Conservation (phyloP, 2,888 invertebrate genomes). For the Atethmia centrago region DNA sequence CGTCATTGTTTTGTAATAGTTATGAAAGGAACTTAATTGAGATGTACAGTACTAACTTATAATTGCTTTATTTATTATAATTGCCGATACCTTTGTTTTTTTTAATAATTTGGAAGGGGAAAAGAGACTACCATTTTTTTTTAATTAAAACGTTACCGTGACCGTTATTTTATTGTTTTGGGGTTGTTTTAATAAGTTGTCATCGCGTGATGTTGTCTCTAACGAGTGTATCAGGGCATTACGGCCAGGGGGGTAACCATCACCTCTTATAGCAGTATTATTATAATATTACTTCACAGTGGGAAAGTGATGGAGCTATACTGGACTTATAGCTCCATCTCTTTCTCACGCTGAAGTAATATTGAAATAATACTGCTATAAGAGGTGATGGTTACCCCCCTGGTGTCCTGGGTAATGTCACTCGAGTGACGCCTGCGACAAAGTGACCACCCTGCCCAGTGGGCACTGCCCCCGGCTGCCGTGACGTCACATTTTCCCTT, state of each 20-base stretch:
- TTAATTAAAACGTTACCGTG: slow-evolving; percentile 12
- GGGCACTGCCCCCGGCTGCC: not conserved
- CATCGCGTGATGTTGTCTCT: slow-evolving; percentile 37
- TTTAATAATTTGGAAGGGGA: slow-evolving; percentile 40
- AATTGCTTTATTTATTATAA: slow-evolving; percentile 75
- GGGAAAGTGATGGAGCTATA: too few relatives aligned
- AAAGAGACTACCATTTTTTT: slow-evolving; percentile 7
- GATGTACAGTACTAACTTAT: slow-evolving; percentile 64
- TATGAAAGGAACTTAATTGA: slow-evolving; percentile 71
- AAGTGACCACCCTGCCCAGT: not conserved
- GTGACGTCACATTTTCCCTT: slow-evolving; percentile 1
- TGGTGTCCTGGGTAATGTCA: not conserved
- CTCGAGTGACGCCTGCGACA: not conserved
- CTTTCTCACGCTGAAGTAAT: too few relatives aligned
- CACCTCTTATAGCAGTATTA: too few relatives aligned
- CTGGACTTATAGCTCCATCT: too few relatives aligned
- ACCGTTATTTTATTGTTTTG: slow-evolving; percentile 20
- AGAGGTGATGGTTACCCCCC: too few relatives aligned
- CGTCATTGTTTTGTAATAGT: slow-evolving; percentile 65
- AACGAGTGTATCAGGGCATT: slow-evolving; percentile 3
- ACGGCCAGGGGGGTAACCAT: too few relatives aligned
- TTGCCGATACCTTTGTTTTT: slow-evolving; percentile 54
- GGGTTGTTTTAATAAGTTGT: slow-evolving; percentile 28
- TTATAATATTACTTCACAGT: too few relatives aligned
- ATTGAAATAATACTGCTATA: too few relatives aligned